These are phyloP conservation scores for Harlomillsia oculata DNA, from an alignment of 1,140 invertebrate genomes.

Conservation along the genomic window DNA sequence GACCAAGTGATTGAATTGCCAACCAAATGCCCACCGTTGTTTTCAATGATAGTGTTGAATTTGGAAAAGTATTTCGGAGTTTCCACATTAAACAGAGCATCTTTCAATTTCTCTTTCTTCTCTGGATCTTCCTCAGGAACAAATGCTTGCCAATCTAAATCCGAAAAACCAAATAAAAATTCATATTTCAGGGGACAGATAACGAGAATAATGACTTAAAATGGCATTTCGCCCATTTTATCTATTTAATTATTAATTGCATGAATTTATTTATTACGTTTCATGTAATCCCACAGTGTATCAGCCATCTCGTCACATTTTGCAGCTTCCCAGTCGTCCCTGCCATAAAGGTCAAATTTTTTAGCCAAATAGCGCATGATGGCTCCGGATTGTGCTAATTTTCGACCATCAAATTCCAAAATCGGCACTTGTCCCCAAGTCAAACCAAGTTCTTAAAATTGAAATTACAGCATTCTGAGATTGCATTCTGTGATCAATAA, in stretches of 20 bases:
- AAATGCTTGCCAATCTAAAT: neutral
- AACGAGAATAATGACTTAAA: neutral
- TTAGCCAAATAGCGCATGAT: slow-evolving; percentile 39
- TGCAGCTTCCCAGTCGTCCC: slow-evolving; percentile 54
- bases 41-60: slow-evolving; percentile 8
- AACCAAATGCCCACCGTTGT: slow-evolving; percentile 11
- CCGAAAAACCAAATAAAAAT: neutral
- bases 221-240: neutral
- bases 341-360: slow-evolving; percentile 49
- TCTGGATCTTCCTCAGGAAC: neutral
- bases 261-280: neutral
- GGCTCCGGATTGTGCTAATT: neutral
- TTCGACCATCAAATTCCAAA: neutral
- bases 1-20: slow-evolving; percentile 17
- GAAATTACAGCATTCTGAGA: too few species aligned
- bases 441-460: too few species aligned
- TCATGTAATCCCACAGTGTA: too few species aligned
- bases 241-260: neutral
- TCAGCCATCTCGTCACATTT: slow-evolving; percentile 53
- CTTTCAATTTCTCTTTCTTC: neutral
- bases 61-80: slow-evolving; percentile 4
- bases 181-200: neutral
- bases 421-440: neutral
- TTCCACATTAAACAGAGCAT: neutral
- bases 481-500: too few species aligned